Conservation (phyloP, 2,113 vertebrate genomes). For the Nanorana parkeri region DNA sequence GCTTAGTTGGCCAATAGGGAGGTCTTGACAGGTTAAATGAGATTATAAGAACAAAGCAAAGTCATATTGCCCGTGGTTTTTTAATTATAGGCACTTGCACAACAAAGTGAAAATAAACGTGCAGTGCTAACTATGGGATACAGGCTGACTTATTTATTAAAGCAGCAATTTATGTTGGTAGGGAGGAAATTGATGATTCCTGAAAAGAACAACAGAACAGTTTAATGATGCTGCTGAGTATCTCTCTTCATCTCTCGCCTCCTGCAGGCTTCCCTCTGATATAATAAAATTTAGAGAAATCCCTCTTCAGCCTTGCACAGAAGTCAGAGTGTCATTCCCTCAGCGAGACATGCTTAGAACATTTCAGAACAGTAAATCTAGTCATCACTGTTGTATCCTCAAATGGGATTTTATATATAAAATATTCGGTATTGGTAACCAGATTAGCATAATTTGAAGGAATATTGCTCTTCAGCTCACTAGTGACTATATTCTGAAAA, state of each 20-base stretch:
- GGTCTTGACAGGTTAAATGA: constrained; percentile 57
- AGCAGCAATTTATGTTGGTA: constrained; percentile 39
- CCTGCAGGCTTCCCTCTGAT: constrained; percentile 41
- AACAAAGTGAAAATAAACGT: constrained; percentile 48
- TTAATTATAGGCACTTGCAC: constrained; percentile 50
- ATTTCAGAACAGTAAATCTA: neutral
- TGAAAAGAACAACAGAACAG: constrained; percentile 45
- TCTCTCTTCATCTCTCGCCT: constrained; percentile 49
- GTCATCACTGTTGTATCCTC: no score
- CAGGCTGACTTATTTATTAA: constrained; percentile 43
- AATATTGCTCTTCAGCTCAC: no score
- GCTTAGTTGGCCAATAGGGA: constrained; percentile 47
- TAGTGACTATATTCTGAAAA: no score
- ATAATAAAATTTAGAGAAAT: constrained; percentile 37
- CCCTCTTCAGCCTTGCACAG: neutral
- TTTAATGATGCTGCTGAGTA: constrained; percentile 50
- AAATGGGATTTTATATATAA: no score
- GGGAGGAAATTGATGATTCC: constrained; percentile 49
- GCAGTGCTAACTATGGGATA: constrained; percentile 1
- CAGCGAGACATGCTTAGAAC: neutral
- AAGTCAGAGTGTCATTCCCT: neutral
- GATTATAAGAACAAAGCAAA: constrained; percentile 57
- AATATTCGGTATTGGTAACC: no score
- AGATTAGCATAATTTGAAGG: no score
- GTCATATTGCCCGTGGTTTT: constrained; percentile 50